Evolutionary conservation across 2,888 invertebrate genomes (phyloP).

Genomic region (Cerastis leucographa): DNA sequence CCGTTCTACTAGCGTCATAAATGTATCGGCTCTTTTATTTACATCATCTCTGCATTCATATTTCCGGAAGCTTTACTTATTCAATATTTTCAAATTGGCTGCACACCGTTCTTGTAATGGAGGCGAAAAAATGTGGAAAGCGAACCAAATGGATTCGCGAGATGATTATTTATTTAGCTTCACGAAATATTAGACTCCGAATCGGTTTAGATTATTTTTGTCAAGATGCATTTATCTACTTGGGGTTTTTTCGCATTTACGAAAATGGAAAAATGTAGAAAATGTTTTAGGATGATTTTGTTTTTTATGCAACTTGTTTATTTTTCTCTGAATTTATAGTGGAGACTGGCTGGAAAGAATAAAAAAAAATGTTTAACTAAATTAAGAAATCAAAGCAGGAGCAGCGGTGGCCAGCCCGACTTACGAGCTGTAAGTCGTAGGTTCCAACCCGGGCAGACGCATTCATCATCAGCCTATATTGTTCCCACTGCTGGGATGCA

Average conservation of each 20-base stretch:
- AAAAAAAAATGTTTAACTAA: not conserved
- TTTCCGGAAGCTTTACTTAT: slow-evolving; percentile 85
- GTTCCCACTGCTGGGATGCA: too few species aligned
- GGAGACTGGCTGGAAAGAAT: not conserved
- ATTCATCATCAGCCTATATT: too few species aligned
- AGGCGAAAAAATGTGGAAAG: slow-evolving; percentile 84
- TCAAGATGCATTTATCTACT: slow-evolving; percentile 35
- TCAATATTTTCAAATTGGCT: slow-evolving; percentile 89
- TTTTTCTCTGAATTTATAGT: not conserved
- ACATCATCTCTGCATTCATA: slow-evolving; percentile 78
- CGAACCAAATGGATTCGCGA: slow-evolving; percentile 85
- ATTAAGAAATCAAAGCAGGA: not conserved
- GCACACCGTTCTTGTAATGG: slow-evolving; percentile 84
- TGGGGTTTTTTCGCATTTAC: not conserved
- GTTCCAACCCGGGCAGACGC: too few species aligned
- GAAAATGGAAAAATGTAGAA: rapidly evolving
- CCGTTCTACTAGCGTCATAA: not conserved
- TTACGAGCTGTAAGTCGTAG: too few species aligned
- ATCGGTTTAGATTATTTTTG: slow-evolving; percentile 62
- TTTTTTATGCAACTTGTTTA: not conserved
- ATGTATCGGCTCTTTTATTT: slow-evolving; percentile 38
- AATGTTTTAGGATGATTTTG: not conserved
- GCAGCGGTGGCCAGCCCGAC: too few species aligned
- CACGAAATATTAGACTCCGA: slow-evolving; percentile 74
- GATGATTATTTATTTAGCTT: slow-evolving; percentile 85